Percentiles rank a stretch among this genome's conserved stretches.
These are phyloP conservation scores for Megaustenia siamemsis DNA, from an alignment of 2,888 invertebrate genomes.

Conservation along the genomic window DNA sequence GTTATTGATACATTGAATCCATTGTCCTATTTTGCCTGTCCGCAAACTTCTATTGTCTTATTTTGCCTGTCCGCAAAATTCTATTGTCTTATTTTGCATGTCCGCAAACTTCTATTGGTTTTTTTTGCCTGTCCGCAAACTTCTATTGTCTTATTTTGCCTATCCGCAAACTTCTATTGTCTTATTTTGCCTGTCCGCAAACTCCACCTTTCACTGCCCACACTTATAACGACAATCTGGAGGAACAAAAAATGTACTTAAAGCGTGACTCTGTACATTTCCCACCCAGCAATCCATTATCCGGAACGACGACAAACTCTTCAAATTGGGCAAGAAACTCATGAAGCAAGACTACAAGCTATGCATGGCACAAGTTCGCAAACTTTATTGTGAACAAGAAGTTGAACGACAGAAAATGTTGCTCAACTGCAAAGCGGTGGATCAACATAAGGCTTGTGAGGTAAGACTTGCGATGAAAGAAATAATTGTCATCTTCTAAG, in stretches of 20 bases:
- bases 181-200: too few species aligned
- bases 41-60: too few species aligned
- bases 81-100: too few species aligned
- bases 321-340: slow-evolving; percentile 37
- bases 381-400: background rate
- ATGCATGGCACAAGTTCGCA: slow-evolving; percentile 3
- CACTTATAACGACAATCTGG: background rate
- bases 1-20: too few species aligned
- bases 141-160: too few species aligned
- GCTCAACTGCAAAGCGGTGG: background rate
- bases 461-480: too few species aligned
- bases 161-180: too few species aligned
- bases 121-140: too few species aligned
- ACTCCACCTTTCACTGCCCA: background rate
- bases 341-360: slow-evolving; percentile 47
- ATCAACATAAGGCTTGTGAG: slow-evolving; percentile 14
- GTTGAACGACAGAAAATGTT: background rate
- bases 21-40: too few species aligned
- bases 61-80: too few species aligned
- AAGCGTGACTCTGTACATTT: background rate
- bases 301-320: slow-evolving; percentile 41
- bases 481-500: too few species aligned
- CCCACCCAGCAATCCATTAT: slow-evolving; percentile 21
- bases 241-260: background rate
- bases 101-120: too few species aligned